Base-by-base conservation (phyloP, 2,888 invertebrate species). In the Arctia plantaginis region DNA sequence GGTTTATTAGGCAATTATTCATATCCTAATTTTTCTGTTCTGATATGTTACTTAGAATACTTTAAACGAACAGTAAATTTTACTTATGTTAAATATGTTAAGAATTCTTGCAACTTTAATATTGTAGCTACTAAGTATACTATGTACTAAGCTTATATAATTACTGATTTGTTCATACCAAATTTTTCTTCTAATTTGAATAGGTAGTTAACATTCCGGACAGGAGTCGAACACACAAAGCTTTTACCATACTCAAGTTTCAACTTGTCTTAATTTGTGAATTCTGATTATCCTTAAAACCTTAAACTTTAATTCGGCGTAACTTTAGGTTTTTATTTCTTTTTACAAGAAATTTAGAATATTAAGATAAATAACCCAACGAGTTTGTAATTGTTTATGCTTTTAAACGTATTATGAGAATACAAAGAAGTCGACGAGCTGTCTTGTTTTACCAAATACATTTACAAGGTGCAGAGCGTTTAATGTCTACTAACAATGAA, bases 401-500 rank as follows among this genome's bases (percentile, higher is more conserved):
- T 39, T 55, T 55, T n/a, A 55, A 59, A 69, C 18, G 65, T 62
- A 35, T 71, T 69, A 75, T 76, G 69, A 39, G 41, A 74, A 77
- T 65, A 65, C 74, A 75, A 69, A 69, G 47, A 71, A 69, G 69
- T 66, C 65, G 30, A 76, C 35, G 65, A 74, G 74, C 65, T 65
- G 30, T 64, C 33, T 47, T 72, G 77, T 62, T 83, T 77, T 72
- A 67, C 70, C 72, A 75, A 79, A 68, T 73, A 77, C 73, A 76
- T 79, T 77, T 72, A 76, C 74, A 47, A 69, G 73, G 76, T 77
- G 70, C 77, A 72, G 66, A 75, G 67, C 75, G 77, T 62, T 75
- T 85, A 86, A 84, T 81, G 69, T 75, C 72, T 76, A 76, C 77
- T 80, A 82, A 87, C 85, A 89, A 89, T 86, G 84, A 86, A 87